phyloP scores from a whole-genome alignment of 2,113 vertebrate species.

The Hassar affinis region DNA sequence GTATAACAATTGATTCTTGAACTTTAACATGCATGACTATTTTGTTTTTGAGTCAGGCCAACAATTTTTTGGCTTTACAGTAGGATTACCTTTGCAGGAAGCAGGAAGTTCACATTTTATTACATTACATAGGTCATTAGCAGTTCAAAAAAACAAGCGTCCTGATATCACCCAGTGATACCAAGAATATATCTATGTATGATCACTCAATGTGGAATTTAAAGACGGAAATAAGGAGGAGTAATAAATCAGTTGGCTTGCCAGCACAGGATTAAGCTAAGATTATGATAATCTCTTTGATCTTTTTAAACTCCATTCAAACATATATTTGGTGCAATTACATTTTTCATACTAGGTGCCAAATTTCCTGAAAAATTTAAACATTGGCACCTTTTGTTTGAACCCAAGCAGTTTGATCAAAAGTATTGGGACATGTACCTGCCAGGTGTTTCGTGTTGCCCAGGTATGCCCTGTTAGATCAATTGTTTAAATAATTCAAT shows the following conservation, averaged over 20 bases:
- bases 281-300: neutral
- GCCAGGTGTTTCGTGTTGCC: neutral
- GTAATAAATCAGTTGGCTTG: neutral
- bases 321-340: neutral
- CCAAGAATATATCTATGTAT: neutral
- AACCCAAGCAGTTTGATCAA: neutral
- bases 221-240: neutral
- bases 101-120: neutral
- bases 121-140: neutral
- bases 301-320: neutral
- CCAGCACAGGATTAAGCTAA: neutral
- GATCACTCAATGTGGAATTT: neutral
- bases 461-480: neutral
- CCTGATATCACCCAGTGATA: conserved; percentile 2
- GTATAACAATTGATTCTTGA: conserved; percentile 17
- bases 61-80: neutral
- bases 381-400: neutral
- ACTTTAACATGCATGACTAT: neutral
- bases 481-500: neutral
- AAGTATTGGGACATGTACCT: neutral
- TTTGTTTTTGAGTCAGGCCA: neutral
- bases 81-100: neutral
- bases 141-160: neutral
- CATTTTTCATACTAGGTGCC: neutral
- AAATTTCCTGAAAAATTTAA: neutral